Conservation (phyloP, 92 coral and sea anemone species). For the Pocillopora meandrina region DNA sequence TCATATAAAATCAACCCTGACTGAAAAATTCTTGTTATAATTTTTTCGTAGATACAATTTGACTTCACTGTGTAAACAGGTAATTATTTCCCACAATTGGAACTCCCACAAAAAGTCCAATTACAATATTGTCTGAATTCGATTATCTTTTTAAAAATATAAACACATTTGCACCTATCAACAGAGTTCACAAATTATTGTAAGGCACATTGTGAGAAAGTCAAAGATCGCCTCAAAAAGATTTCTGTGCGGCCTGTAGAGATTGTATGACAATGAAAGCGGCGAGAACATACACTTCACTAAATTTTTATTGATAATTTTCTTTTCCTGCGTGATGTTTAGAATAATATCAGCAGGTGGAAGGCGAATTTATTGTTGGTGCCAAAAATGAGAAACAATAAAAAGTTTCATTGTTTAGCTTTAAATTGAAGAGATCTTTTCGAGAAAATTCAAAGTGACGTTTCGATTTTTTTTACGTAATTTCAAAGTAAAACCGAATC, state of each 20-base stretch:
- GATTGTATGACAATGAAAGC: slow-evolving; percentile 4
- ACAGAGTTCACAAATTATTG: slow-evolving; percentile 3
- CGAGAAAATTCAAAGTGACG: neutral
- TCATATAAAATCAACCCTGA: no score
- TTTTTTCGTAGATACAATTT: no score
- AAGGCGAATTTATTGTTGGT: neutral
- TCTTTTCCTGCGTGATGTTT: neutral
- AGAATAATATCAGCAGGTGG: slow-evolving; percentile 27
- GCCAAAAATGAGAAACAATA: neutral
- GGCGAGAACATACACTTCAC: neutral
- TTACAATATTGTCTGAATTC: neutral
- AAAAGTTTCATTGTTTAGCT: neutral
- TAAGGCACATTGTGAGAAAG: neutral
- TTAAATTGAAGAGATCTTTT: neutral
- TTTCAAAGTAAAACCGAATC: neutral
- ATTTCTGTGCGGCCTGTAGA: slow-evolving; percentile 1
- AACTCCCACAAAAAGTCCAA: neutral
- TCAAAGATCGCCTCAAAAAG: neutral
- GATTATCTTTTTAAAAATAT: neutral
- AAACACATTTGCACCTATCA: neutral
- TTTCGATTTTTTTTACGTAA: neutral
- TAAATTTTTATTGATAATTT: slow-evolving; percentile 10
- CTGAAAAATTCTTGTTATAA: no score
- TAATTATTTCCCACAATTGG: neutral
- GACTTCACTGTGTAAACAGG: neutral